Evolutionary conservation across 2,888 invertebrate genomes (phyloP).

Genomic region (Ophion slaviceki): DNA sequence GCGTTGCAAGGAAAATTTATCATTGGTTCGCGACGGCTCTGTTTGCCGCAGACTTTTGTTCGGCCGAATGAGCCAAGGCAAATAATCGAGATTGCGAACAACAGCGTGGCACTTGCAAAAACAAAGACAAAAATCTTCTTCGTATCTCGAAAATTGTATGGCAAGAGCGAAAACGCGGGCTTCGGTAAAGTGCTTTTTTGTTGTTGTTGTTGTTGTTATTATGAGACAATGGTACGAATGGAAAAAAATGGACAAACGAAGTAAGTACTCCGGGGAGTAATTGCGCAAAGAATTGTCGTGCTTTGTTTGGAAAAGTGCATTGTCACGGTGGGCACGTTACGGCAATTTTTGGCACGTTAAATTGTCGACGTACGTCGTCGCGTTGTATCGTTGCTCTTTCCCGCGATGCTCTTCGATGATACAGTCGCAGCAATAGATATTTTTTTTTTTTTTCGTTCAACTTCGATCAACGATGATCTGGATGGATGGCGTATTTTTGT

Average conservation of each 20-base stretch:
- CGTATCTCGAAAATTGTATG: too few relatives aligned
- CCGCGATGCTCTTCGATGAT: slow-evolving; percentile 37
- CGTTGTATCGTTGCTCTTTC: background rate
- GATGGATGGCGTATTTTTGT: background rate
- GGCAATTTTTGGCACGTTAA: background rate
- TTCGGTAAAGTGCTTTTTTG: too few relatives aligned
- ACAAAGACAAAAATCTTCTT: background rate
- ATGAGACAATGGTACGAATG: background rate
- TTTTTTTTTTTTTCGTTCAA: too few relatives aligned
- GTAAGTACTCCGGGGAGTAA: too few relatives aligned
- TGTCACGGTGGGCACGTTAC: background rate
- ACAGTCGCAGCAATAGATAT: slow-evolving; percentile 1
- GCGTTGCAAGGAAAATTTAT: slow-evolving; percentile 7
- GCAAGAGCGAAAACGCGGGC: too few relatives aligned
- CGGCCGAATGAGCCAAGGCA: background rate
- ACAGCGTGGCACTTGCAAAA: background rate
- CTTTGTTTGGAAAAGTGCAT: background rate
- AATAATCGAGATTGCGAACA: background rate
- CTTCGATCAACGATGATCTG: slow-evolving; percentile 2
- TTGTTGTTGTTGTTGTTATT: too few relatives aligned
- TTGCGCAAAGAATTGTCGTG: background rate
- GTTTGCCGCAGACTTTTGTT: slow-evolving; percentile 10
- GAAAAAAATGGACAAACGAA: background rate
- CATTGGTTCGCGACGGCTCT: background rate
- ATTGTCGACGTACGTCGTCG: slow-evolving; percentile 5